Base-by-base conservation (phyloP, 2,888 invertebrate genomes). In the Yponomeuta sedellus region DNA sequence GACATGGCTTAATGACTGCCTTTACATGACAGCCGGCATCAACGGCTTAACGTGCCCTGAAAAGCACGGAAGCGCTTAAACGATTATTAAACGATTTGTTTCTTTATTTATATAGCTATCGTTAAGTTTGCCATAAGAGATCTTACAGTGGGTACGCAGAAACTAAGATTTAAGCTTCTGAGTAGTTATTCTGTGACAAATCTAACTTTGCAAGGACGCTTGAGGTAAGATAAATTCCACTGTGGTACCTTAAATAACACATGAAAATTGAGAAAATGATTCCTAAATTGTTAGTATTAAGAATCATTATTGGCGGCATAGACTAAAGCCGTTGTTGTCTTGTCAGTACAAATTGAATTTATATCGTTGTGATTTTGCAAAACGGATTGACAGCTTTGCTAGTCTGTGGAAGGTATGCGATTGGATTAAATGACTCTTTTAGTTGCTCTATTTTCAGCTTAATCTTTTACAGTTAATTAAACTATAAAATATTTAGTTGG, bases 361-460 rank as follows among this genome's bases (percentile, higher is more conserved):
- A 63, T 63, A 44, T 63, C 63, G 22, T 63, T 20, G n/a, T 10
- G 22, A 25, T 61, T 63, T 63, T 44, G 63, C 12, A 63, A 34
- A 63, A 63, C 44, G 20, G 40, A 63, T 63, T 63, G 63, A 63
- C 63, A 16, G 44, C 16, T 63, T 62, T 62, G 16, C 22, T 11
- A 22, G 25, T 44, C 52, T 63, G 40, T 63, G 39, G 10, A n/a
- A 39, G 19, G 12, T 58, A 58, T 16, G 5, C 5, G 1, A 44
- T 44, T 44, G 11, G 16, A 5, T 52, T 52, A 52, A 6, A 52
- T 52, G 16, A 8, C 34, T 34, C 34, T 8, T 34, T 52, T 52
- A 16, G 44, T 52, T 52, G 8, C 16, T 44, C 10, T 44, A 44
- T 44, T 44, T 44, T 8, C 4, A 2, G 10, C 44, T 44, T 44